Evolutionary conservation across 1,140 invertebrate species (phyloP).

Genomic region (Galendromus occidentalis): DNA sequence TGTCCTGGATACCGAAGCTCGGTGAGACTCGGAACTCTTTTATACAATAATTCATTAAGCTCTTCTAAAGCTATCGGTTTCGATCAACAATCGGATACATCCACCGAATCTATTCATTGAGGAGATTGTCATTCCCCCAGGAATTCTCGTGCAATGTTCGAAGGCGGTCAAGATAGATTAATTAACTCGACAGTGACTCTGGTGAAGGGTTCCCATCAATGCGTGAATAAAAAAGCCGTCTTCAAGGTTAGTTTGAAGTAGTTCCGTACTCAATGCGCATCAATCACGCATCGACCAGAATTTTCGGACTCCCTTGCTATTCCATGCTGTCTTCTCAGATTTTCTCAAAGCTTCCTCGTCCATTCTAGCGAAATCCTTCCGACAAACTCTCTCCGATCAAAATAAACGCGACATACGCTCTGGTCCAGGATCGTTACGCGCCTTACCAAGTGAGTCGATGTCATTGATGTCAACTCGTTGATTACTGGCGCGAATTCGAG

Average conservation of each 20-base stretch:
- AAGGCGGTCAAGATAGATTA: not conserved
- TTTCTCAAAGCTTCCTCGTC: not conserved
- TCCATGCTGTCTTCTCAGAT: not conserved
- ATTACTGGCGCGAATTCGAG: too few relatives aligned
- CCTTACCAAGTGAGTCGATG: too few relatives aligned
- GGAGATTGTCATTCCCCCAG: not conserved
- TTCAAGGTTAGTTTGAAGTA: not conserved
- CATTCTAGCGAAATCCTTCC: not conserved
- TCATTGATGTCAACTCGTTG: too few relatives aligned
- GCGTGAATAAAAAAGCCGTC: not conserved
- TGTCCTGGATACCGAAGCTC: not conserved
- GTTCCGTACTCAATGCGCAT: not conserved
- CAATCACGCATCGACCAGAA: not conserved
- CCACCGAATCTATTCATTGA: not conserved
- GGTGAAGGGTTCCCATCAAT: not conserved
- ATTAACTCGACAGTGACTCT: not conserved
- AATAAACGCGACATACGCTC: not conserved
- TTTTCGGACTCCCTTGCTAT: not conserved
- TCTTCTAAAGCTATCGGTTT: too few relatives aligned
- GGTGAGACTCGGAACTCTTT: not conserved
- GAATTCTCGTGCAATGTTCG: not conserved
- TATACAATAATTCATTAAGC: too few relatives aligned
- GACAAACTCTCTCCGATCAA: conserved; percentile 5
- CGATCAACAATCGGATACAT: too few relatives aligned
- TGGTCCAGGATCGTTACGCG: not conserved